Conservation (phyloP, 2,888 invertebrate genomes). For the Tanytarsus gracilentus region DNA sequence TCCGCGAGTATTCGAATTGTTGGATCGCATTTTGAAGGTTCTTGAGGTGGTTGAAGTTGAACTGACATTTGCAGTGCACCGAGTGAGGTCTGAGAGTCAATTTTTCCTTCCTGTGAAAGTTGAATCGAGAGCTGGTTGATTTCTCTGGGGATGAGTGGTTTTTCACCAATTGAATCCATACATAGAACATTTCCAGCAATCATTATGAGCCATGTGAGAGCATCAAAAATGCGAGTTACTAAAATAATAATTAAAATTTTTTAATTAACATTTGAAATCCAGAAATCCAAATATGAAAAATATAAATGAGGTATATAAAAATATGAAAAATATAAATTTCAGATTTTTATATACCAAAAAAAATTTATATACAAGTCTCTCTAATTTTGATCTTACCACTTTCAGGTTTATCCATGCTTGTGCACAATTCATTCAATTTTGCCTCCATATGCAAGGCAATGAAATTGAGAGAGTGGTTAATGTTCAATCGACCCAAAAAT, state of each 20-base stretch:
- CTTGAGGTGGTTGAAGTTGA: neutral
- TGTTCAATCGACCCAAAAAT: slow-evolving; percentile 52
- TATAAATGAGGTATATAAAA: too few relatives aligned
- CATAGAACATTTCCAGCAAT: slow-evolving; percentile 59
- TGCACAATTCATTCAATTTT: slow-evolving; percentile 37
- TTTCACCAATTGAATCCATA: slow-evolving; percentile 58
- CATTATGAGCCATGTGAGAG: slow-evolving; percentile 81
- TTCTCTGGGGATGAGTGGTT: slow-evolving; percentile 55
- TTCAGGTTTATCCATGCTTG: slow-evolving; percentile 31
- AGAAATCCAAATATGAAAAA: too few relatives aligned
- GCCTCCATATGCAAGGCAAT: slow-evolving; percentile 44
- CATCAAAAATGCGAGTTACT: slow-evolving; percentile 63
- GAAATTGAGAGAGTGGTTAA: slow-evolving; percentile 56
- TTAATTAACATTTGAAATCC: too few relatives aligned
- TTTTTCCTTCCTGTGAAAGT: slow-evolving; percentile 35
- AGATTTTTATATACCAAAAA: slow-evolving; percentile 35
- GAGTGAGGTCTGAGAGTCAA: slow-evolving; percentile 6
- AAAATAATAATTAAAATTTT: slow-evolving; percentile 45
- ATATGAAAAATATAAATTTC: too few relatives aligned
- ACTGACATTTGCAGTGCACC: neutral
- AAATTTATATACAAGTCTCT: slow-evolving; percentile 39
- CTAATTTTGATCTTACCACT: slow-evolving; percentile 37
- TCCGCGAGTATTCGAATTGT: slow-evolving; percentile 50
- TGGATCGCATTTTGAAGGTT: slow-evolving; percentile 33
- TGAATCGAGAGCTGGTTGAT: slow-evolving; percentile 53